Evolutionary conservation across 2,888 invertebrate species (phyloP), one percentile per base, ranked within the genome.

Genomic region (Melangyna quadrimaculata): DNA sequence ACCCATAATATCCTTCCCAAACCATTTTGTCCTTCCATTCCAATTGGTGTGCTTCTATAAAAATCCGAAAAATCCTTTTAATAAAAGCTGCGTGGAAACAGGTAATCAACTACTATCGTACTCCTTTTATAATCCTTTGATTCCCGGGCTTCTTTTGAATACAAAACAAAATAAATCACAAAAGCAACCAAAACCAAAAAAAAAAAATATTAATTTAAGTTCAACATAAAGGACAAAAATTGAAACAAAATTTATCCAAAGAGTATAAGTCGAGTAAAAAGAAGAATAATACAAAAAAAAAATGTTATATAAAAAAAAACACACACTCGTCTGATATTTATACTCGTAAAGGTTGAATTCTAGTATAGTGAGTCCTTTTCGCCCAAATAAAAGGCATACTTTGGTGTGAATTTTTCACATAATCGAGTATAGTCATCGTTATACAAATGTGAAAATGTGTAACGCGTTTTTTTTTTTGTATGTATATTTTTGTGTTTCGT

Each of bases 1-100:
- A 35, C 32, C 27, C n/a, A 22, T 19, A 19, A 37, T 53, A 45
- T 65, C 65, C 63, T 53, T 51, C n/a, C 24, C 24, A 65, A 67
- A 84, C 55, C 37, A 83, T 51, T 73, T 40, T 40, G 8, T 61
- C 40, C 61, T 5, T 78, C 59, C 72, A 72, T 78, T 69, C 24
- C 32, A 75, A 77, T 81, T 77, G 69, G 78, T 80, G 75, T 77
- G 84, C 84, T 80, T 86, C 19, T 19, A 22, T 35, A 35, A n/a
- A n/a, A n/a, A n/a, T n/a, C n/a, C n/a, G 67, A 45, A 74, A 32
- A n/a, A 43, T 27, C 37, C 10, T 59, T 48, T 48, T n/a, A 61
- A 71, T 24, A 80, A 53, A 81, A 73, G 87, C 87, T 82, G 82
- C 87, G 82, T 87, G 87, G 87, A 87, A 53, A 82, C 73, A 87